phyloP scores from a whole-genome alignment of 2,888 invertebrate genomes.

The Drosophila yooni region DNA sequence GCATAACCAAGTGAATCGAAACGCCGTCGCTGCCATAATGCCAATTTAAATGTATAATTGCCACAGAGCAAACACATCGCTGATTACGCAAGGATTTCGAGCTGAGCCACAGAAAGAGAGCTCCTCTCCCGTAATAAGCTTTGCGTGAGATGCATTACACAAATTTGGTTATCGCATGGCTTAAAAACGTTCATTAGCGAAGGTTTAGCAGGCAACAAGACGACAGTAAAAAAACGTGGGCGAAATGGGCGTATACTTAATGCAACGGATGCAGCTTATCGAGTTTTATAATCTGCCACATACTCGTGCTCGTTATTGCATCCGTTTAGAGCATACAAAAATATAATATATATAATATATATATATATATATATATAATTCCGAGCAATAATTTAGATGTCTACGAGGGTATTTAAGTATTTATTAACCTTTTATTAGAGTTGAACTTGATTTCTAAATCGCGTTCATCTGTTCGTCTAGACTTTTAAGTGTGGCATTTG shows the following conservation, averaged over 20 bases:
- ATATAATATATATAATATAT: background rate
- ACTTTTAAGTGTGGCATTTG: constrained; percentile 55
- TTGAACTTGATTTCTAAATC: background rate
- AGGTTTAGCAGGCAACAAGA: constrained; percentile 9
- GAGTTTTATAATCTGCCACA: background rate
- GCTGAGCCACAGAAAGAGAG: background rate
- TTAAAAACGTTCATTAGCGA: constrained; percentile 43
- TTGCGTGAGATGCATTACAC: constrained; percentile 27
- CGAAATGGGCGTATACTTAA: constrained; percentile 38
- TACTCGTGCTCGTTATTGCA: background rate
- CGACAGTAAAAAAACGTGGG: background rate
- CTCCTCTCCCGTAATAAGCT: constrained; percentile 10
- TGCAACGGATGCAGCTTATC: constrained; percentile 19
- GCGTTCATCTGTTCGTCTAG: constrained; percentile 56
- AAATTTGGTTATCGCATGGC: constrained; percentile 38
- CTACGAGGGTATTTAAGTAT: background rate
- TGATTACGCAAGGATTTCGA: constrained; percentile 24
- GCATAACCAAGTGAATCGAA: constrained; percentile 25
- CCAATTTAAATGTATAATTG: constrained; percentile 54
- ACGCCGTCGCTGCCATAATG: constrained; percentile 20
- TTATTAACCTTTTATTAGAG: background rate
- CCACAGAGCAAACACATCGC: constrained; percentile 31
- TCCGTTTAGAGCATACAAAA: background rate
- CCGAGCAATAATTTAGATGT: background rate
- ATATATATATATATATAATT: background rate